Conservation (phyloP, 2,113 vertebrate genomes). For the Arenaria interpres region DNA sequence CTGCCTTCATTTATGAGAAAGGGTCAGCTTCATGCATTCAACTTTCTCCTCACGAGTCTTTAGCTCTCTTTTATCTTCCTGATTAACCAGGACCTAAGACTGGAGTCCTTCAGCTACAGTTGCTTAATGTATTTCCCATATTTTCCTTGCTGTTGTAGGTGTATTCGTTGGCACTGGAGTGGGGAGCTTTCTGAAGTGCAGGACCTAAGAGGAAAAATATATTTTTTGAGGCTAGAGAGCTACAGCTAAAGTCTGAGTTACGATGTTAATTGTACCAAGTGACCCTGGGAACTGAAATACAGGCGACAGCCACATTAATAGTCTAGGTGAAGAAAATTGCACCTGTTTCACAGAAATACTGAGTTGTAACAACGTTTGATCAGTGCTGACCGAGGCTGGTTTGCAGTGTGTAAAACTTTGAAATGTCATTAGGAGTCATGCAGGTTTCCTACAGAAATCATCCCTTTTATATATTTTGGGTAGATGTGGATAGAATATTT, state of each 20-base stretch:
- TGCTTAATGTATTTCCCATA: background rate
- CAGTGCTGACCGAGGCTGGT: background rate
- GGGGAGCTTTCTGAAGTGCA: background rate
- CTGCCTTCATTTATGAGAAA: background rate
- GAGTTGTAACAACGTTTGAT: background rate
- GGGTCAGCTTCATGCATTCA: background rate
- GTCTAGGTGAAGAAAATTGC: background rate
- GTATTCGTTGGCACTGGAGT: background rate
- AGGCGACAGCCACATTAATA: background rate
- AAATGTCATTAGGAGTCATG: background rate
- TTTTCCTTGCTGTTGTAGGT: background rate
- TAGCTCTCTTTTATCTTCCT: background rate
- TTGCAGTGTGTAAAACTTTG: background rate
- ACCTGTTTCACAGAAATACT: background rate
- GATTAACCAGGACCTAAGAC: background rate
- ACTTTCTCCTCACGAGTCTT: background rate
- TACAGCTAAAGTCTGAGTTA: background rate
- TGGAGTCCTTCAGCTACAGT: background rate
- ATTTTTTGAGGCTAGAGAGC: background rate
- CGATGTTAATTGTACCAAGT: background rate
- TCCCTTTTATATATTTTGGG: background rate
- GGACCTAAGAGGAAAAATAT: background rate
- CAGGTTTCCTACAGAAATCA: background rate
- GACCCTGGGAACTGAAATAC: background rate
- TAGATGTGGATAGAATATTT: background rate